A percentile compares a stretch with the other conserved stretches of the same genome.
Conservation (phyloP, 2,888 invertebrate genomes). For the Cephus rjabovi region DNA sequence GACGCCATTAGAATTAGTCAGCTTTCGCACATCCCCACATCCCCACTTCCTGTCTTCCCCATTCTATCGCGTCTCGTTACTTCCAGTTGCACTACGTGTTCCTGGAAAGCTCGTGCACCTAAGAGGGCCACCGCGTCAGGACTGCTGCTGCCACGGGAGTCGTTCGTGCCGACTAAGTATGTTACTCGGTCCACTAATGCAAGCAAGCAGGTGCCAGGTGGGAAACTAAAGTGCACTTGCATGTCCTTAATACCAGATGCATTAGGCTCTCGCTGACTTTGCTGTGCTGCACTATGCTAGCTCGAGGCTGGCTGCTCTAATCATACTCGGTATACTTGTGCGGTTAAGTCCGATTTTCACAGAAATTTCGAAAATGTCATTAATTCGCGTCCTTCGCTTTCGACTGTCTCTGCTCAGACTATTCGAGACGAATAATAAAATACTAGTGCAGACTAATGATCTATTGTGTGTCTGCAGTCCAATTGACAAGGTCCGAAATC, state of each 20-base stretch:
- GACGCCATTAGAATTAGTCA: neutral
- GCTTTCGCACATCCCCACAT: neutral
- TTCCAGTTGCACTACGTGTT: neutral
- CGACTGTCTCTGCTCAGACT: neutral
- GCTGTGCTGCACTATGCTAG: neutral
- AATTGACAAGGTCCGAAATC: too few relatives aligned
- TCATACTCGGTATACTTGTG: neutral
- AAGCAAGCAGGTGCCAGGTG: conserved; percentile 12
- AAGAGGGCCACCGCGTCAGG: neutral
- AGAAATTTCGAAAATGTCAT: neutral
- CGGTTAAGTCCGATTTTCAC: neutral
- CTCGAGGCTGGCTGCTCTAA: neutral
- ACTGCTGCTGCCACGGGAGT: neutral
- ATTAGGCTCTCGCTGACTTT: conserved; percentile 8
- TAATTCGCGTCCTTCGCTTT: too few relatives aligned
- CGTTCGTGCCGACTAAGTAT: neutral
- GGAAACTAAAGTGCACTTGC: conserved; percentile 18
- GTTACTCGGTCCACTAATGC: neutral
- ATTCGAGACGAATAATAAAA: neutral
- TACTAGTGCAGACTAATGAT: neutral
- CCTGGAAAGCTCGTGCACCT: neutral
- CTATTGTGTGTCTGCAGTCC: too few relatives aligned
- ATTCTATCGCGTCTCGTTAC: too few relatives aligned
- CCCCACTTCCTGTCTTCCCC: too few relatives aligned
- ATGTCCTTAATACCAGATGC: conserved; percentile 19